These are phyloP conservation scores for Sylvietta virens DNA, from an alignment of 2,113 vertebrate species.

Conservation along the genomic window DNA sequence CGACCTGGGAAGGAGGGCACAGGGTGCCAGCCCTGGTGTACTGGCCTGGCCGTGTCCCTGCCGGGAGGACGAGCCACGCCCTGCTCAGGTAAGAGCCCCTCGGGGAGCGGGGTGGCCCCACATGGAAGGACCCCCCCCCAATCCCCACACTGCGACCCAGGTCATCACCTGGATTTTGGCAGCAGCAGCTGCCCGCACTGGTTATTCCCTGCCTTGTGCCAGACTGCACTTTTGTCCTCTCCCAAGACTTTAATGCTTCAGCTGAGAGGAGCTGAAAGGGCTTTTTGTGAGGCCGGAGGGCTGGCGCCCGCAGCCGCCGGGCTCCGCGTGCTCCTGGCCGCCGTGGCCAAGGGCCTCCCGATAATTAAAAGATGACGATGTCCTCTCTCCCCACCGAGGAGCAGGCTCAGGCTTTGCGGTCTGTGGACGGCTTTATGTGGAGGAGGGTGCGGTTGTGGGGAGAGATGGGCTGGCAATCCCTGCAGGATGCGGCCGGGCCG, in stretches of 20 bases:
- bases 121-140: not conserved
- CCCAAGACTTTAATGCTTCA: not conserved
- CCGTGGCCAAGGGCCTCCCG: not conserved
- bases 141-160: rapidly evolving
- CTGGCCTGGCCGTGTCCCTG: slow-evolving; percentile 83
- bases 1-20: slow-evolving; percentile 97
- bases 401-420: slow-evolving; percentile 30
- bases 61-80: slow-evolving; percentile 74
- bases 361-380: slow-evolving; percentile 49
- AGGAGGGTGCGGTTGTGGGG: slow-evolving; percentile 41
- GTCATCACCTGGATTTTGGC: not conserved
- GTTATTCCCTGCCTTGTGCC: not conserved
- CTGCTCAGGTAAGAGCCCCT: slow-evolving; percentile 80
- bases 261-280: not conserved
- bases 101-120: rapidly evolving
- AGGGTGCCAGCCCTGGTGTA: slow-evolving; percentile 86
- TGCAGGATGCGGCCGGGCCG: not conserved
- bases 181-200: not conserved
- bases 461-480: not conserved
- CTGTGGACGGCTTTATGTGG: slow-evolving; percentile 9
- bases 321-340: not conserved
- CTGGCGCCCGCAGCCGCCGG: not conserved
- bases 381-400: slow-evolving; percentile 15
- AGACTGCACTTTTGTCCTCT: not conserved
- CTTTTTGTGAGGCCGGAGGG: slow-evolving; percentile 7